phyloP scores from a whole-genome alignment of 2,113 vertebrate genomes.

The Anguilla japonica region DNA sequence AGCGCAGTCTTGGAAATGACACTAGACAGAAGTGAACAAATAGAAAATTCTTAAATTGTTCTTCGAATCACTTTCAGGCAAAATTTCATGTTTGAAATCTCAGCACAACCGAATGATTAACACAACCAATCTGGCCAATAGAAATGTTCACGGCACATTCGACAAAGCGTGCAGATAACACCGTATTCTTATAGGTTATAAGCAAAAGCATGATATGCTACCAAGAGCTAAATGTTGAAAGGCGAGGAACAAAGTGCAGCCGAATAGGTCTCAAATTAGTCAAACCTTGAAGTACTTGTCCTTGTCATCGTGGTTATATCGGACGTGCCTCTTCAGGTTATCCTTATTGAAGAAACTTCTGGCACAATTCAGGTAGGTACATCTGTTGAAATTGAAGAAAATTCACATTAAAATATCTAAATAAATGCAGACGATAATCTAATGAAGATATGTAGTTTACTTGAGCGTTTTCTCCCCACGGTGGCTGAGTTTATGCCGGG shows the following conservation, averaged over 20 bases:
- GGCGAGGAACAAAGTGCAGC: not conserved
- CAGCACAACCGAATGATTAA: no score
- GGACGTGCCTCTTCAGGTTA: constrained; percentile 59
- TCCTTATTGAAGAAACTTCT: constrained; percentile 44
- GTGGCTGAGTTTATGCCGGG: constrained; percentile 60
- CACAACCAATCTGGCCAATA: no score
- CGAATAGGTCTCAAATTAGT: not conserved
- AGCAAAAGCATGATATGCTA: no score
- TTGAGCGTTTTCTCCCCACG: constrained; percentile 50
- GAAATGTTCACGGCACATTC: no score
- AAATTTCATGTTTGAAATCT: no score
- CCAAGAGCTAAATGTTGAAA: not conserved
- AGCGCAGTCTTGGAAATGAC: constrained; percentile 55
- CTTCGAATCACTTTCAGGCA: not conserved
- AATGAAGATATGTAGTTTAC: constrained; percentile 34
- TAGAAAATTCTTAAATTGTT: not conserved
- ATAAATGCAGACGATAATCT: no score
- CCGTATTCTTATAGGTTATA: no score
- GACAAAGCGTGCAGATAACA: no score
- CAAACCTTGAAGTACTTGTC: constrained; percentile 66
- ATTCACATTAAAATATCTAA: no score
- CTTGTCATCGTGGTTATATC: constrained; percentile 53
- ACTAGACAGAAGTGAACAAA: constrained; percentile 46
- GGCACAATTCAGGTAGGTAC: constrained; percentile 49
- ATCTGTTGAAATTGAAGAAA: constrained; percentile 49